A percentile compares a stretch with the other conserved stretches of the same genome.
Conservation (phyloP, 2,113 vertebrate species). For the Dicerorhinus sumatrensis region DNA sequence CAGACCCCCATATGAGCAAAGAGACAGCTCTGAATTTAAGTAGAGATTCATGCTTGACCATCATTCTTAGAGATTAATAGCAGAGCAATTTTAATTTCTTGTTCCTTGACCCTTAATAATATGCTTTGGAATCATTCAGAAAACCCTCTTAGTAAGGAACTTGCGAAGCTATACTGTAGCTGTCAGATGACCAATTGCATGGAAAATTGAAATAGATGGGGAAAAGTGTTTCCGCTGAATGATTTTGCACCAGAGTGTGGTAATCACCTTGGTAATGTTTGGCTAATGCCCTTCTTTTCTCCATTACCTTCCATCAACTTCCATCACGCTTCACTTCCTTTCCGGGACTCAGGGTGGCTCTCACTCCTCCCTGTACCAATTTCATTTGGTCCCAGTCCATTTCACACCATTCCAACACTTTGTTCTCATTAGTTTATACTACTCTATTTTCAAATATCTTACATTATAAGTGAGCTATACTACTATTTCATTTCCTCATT, state of each 20-base stretch:
- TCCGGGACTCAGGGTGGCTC: background rate
- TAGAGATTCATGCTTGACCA: background rate
- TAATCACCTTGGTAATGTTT: slow-evolving; percentile 75
- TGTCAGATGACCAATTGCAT: slow-evolving; percentile 72
- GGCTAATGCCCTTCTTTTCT: slow-evolving; percentile 73
- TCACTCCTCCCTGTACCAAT: background rate
- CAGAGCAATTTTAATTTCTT: slow-evolving; percentile 45
- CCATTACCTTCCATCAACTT: slow-evolving; percentile 78
- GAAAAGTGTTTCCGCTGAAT: slow-evolving; percentile 47
- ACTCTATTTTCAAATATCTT: slow-evolving; percentile 32
- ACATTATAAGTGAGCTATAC: background rate
- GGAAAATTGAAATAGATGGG: slow-evolving; percentile 79
- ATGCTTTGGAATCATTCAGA: slow-evolving; percentile 22
- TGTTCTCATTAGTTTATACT: slow-evolving; percentile 43
- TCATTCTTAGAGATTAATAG: slow-evolving; percentile 33
- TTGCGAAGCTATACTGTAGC: slow-evolving; percentile 40
- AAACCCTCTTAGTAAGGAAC: slow-evolving; percentile 23
- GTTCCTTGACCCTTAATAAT: slow-evolving; percentile 30
- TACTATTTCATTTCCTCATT: background rate
- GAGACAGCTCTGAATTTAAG: background rate
- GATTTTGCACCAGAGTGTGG: slow-evolving; percentile 63
- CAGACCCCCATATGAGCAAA: background rate
- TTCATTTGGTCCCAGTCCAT: slow-evolving; percentile 48
- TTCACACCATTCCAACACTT: slow-evolving; percentile 54
- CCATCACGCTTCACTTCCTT: slow-evolving; percentile 62